These are phyloP conservation scores for Trialeurodes vaporariorum DNA, from an alignment of 1,140 invertebrate genomes.

Conservation along the genomic window DNA sequence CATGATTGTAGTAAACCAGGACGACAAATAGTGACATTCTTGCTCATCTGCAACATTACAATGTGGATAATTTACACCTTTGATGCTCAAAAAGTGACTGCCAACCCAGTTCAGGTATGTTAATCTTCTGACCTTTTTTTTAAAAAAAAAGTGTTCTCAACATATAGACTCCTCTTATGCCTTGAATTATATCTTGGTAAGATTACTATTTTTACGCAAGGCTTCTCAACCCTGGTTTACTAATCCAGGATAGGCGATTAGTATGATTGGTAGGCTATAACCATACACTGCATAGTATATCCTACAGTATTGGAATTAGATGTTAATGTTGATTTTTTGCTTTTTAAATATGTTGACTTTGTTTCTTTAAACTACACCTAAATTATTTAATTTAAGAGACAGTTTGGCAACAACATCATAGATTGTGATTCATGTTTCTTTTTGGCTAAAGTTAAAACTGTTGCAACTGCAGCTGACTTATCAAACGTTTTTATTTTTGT, in stretches of 20 bases:
- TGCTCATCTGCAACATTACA: constrained; percentile 87
- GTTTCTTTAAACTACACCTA: too few species aligned
- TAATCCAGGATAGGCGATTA: background rate
- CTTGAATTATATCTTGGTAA: background rate
- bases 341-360: too few species aligned
- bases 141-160: too few species aligned
- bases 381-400: too few species aligned
- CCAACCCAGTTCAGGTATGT: constrained; percentile 58
- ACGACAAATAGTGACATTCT: constrained; percentile 86
- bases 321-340: too few species aligned
- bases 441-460: background rate
- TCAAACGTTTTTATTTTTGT: background rate
- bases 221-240: background rate
- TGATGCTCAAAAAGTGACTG: constrained; percentile 84
- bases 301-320: too few species aligned
- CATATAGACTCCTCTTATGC: too few species aligned
- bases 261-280: background rate
- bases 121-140: too few species aligned
- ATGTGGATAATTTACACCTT: constrained; percentile 95
- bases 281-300: background rate
- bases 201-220: background rate
- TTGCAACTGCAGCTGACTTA: background rate
- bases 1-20: constrained; percentile 89
- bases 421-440: too few species aligned
- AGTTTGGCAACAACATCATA: too few species aligned